Conservation (phyloP, 2,888 invertebrate species). For the Aelia acuminata region DNA sequence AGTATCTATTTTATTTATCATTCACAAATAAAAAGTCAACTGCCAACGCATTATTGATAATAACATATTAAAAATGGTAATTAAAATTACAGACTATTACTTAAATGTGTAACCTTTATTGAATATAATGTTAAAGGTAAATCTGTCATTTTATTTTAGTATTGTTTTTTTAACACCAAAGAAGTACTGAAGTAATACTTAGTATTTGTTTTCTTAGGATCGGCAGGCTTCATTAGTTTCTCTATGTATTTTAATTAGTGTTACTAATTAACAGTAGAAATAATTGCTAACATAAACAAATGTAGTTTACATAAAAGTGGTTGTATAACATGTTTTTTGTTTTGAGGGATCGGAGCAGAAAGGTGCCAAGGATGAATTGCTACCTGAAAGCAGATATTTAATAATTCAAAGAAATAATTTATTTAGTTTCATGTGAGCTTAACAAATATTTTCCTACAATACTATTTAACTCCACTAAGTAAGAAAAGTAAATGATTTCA, state of each 20-base stretch:
- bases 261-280: not conserved
- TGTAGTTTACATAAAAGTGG: not conserved
- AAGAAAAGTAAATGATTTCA: too few species aligned
- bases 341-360: not conserved
- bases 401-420: not conserved
- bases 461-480: too few species aligned
- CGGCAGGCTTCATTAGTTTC: not conserved
- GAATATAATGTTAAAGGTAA: too few species aligned
- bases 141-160: not conserved
- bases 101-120: too few species aligned
- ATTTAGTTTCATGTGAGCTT: not conserved
- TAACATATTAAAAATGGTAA: too few species aligned
- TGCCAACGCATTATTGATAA: too few species aligned
- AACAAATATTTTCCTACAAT: too few species aligned
- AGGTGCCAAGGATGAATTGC: not conserved
- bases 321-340: slow-evolving; percentile 15
- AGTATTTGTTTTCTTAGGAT: not conserved
- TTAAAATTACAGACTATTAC: too few species aligned
- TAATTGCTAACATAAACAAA: not conserved
- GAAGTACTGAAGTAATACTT: not conserved
- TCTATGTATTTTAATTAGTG: not conserved
- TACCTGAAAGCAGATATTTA: not conserved
- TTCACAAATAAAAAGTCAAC: not conserved
- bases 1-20: too few species aligned
- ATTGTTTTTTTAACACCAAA: not conserved